Evolutionary conservation across 2,113 vertebrate genomes (phyloP).

Genomic region (Sebastes fasciatus): DNA sequence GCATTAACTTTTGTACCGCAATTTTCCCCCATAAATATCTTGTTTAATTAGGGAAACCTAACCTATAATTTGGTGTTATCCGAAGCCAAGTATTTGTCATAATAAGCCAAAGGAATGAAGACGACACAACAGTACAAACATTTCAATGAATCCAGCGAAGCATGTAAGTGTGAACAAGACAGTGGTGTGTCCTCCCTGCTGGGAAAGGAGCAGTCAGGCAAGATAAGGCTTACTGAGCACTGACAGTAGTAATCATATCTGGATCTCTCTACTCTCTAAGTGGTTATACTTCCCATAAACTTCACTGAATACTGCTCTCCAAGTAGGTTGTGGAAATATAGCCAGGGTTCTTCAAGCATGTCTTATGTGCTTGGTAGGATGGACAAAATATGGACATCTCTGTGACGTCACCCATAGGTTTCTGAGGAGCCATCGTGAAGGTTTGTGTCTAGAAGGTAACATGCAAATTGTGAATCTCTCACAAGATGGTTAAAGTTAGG

Average conservation of each 20-base stretch:
- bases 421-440: too few relatives aligned
- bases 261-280: slow-evolving; percentile 29
- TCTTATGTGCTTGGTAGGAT: neutral
- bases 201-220: slow-evolving; percentile 44
- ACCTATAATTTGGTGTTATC: neutral
- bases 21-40: slow-evolving; percentile 1
- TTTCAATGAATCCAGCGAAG: slow-evolving; percentile 29
- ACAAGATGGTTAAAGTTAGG: too few relatives aligned
- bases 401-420: too few relatives aligned
- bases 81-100: slow-evolving; percentile 23
- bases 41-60: slow-evolving; percentile 37
- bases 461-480: too few relatives aligned
- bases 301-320: neutral
- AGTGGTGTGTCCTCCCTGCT: slow-evolving; percentile 36
- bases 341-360: neutral
- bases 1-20: neutral
- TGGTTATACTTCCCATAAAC: slow-evolving; percentile 16
- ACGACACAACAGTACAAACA: slow-evolving; percentile 36
- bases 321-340: slow-evolving; percentile 1
- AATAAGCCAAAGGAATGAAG: slow-evolving; percentile 18
- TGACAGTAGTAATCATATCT: slow-evolving; percentile 48
- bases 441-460: too few relatives aligned
- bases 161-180: slow-evolving; percentile 44
- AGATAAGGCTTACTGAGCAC: slow-evolving; percentile 35
- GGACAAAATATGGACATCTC: neutral